Percentiles rank a stretch among this genome's conserved stretches.
Evolutionary conservation across 2,113 vertebrate genomes (phyloP).

Genomic region (Salminus brasiliensis): DNA sequence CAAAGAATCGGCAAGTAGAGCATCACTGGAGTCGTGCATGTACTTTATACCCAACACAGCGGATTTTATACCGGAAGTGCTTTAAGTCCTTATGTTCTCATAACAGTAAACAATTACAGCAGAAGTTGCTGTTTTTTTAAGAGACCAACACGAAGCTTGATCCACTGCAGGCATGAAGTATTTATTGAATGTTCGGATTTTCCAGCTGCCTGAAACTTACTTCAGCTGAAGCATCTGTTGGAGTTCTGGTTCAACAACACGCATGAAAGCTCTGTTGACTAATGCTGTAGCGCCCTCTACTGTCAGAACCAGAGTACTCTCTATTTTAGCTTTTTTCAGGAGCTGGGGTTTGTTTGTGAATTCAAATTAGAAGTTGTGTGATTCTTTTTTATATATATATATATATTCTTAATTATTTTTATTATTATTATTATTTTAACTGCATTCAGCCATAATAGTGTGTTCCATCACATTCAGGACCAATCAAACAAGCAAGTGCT

Average conservation of each 20-base stretch:
- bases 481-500: neutral
- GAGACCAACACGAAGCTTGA: neutral
- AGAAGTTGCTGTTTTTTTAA: neutral
- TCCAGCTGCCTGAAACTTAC: neutral
- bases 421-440: too few relatives aligned
- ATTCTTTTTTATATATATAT: too few relatives aligned
- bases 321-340: slow-evolving; percentile 2
- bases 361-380: neutral
- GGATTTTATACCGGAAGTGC: neutral
- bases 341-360: neutral
- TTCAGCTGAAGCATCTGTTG: neutral
- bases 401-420: too few relatives aligned
- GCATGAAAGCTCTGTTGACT: slow-evolving; percentile 23
- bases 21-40: neutral
- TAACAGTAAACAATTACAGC: neutral
- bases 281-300: slow-evolving; percentile 73
- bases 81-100: neutral
- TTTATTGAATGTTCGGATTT: slow-evolving; percentile 1
- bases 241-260: neutral
- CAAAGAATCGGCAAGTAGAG: too few relatives aligned
- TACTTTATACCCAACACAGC: neutral
- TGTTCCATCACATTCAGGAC: neutral
- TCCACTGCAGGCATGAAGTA: neutral
- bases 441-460: too few relatives aligned
- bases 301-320: slow-evolving; percentile 45